These are phyloP conservation scores for Melinaea menophilus DNA, from an alignment of 2,888 invertebrate species.

Conservation along the genomic window DNA sequence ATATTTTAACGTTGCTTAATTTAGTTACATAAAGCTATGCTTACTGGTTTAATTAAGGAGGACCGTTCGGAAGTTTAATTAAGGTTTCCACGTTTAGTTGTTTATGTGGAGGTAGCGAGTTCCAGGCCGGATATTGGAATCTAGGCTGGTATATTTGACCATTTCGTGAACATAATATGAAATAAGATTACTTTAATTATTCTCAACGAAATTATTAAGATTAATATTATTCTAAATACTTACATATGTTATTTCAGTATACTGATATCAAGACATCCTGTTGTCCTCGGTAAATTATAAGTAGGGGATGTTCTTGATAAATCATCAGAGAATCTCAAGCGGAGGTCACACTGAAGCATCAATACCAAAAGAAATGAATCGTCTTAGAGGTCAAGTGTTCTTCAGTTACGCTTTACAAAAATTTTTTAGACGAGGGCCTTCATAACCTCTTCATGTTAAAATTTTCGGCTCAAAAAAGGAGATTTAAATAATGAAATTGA, in stretches of 20 bases:
- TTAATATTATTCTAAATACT: too few relatives aligned
- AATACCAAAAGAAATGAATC: slow-evolving; percentile 48
- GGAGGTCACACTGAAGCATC: slow-evolving; percentile 50
- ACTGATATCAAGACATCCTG: too few relatives aligned
- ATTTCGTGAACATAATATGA: too few relatives aligned
- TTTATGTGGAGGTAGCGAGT: slow-evolving; percentile 16
- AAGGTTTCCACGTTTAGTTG: slow-evolving; percentile 36
- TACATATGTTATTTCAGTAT: too few relatives aligned
- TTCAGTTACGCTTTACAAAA: slow-evolving; percentile 31
- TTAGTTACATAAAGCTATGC: slow-evolving; percentile 5
- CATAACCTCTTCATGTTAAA: not conserved
- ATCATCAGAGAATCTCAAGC: slow-evolving; percentile 48
- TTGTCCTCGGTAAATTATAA: not conserved
- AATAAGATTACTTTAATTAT: too few relatives aligned
- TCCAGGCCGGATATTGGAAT: slow-evolving; percentile 14
- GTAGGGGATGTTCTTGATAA: slow-evolving; percentile 47
- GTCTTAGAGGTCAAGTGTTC: slow-evolving; percentile 45
- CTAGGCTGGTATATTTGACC: slow-evolving; percentile 25
- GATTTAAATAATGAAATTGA: not conserved
- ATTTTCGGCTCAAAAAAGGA: not conserved
- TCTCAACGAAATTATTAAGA: too few relatives aligned
- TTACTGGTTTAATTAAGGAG: slow-evolving; percentile 15
- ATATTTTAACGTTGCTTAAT: slow-evolving; percentile 11
- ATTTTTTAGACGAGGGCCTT: slow-evolving; percentile 21
- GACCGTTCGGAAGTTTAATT: slow-evolving; percentile 38